A percentile compares a stretch with the other conserved stretches of the same genome.
phyloP scores from a whole-genome alignment of 1,140 invertebrate genomes.

The Vollenhovia emeryi region DNA sequence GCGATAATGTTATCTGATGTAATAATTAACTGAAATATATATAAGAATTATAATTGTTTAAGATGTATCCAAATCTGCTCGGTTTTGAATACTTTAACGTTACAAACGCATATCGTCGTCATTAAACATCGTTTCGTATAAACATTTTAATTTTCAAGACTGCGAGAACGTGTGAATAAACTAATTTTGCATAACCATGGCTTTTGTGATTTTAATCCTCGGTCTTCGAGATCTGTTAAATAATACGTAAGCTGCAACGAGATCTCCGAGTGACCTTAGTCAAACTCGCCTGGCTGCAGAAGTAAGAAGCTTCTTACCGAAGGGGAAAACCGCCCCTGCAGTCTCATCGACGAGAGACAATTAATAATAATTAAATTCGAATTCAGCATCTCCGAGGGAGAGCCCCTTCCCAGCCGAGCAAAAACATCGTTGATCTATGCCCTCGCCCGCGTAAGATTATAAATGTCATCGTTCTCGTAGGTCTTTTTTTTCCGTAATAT shows the following conservation, averaged over 20 bases:
- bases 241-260: not conserved
- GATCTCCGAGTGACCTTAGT: not conserved
- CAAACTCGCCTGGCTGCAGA: not conserved
- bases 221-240: not conserved
- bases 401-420: conserved; percentile 78
- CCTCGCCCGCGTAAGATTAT: conserved; percentile 74
- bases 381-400: conserved; percentile 71
- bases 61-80: no score
- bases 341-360: conserved; percentile 63
- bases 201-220: not conserved
- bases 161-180: not conserved
- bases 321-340: not conserved
- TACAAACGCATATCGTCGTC: no score
- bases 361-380: conserved; percentile 83
- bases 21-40: not conserved
- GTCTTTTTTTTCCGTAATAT: conserved; percentile 69
- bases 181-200: not conserved
- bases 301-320: not conserved
- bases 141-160: not conserved
- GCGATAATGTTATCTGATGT: not conserved
- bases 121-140: no score
- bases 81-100: no score
- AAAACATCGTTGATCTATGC: conserved; percentile 81
- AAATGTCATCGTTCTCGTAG: conserved; percentile 70
- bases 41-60: not conserved